These are phyloP conservation scores for Microtus richardsoni DNA, from an alignment of 2,113 vertebrate species.

Conservation along the genomic window DNA sequence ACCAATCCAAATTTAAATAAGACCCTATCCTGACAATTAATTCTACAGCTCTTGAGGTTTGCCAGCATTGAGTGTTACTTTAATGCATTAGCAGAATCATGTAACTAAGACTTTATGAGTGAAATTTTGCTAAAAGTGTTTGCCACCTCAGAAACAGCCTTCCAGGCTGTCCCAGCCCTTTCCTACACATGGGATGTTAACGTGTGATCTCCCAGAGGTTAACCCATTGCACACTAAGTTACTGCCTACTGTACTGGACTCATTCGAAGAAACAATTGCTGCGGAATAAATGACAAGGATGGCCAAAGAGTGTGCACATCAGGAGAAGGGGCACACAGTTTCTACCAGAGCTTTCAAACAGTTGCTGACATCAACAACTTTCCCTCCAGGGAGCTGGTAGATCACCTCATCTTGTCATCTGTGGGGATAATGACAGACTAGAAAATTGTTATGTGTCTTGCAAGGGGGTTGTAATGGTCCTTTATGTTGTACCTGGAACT, in stretches of 20 bases:
- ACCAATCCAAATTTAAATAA: not conserved
- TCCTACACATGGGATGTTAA: not conserved
- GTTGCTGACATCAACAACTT: not conserved
- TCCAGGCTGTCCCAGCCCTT: not conserved
- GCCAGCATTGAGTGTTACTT: not conserved
- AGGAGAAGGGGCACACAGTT: not conserved
- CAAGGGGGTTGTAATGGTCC: not conserved
- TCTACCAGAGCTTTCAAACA: not conserved
- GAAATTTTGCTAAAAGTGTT: not conserved
- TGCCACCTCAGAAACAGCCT: not conserved
- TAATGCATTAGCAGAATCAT: not conserved
- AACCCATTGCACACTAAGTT: slow-evolving; percentile 36
- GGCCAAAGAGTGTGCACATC: not conserved
- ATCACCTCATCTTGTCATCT: not conserved
- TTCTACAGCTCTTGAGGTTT: not conserved
- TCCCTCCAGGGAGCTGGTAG: not conserved
- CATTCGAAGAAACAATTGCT: not conserved
- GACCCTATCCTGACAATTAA: not conserved
- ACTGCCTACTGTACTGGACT: not conserved
- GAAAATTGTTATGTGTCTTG: not conserved
- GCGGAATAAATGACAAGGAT: not conserved
- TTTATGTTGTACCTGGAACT: slow-evolving; percentile 13
- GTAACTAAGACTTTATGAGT: not conserved
- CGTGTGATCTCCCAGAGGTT: slow-evolving; percentile 8
- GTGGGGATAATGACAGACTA: slow-evolving; percentile 24